Base-by-base conservation (phyloP, 2,113 vertebrate species). In the Himantopus leucocephalus region DNA sequence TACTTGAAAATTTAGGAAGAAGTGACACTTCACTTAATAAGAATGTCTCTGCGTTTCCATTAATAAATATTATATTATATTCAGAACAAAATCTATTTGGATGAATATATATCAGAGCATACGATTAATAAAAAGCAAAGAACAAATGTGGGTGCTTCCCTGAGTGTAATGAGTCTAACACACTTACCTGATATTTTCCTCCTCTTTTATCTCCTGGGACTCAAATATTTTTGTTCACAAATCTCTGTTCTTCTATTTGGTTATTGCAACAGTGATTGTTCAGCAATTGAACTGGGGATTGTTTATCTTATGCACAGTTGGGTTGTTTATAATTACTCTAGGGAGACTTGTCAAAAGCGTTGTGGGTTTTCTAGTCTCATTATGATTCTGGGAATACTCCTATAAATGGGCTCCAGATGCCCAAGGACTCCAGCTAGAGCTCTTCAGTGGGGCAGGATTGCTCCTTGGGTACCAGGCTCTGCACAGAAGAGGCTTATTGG, bases 241-340 rank as follows among this genome's bases (percentile, higher is more conserved):
- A 75, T 93, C 47, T 94, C 45, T 66, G 41, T 87, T 93, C 60
- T 68, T 90, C 60, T 85, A 2, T 71, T 94, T 75, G 43, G 67
- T 92, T 94, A 66, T 84, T 92, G 74, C 71, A 88, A 78, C 32
- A 75, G 59, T 70, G 80, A 91, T 88, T 94, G 80, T 86, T 92
- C 74, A 83, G 50, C 67, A 92, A 32, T 63, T 91, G 77, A 96
- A 78, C 26, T 80, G 21, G 32, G 32, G n/a, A 47, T 91, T 95
- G 66, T 58, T 95, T 88, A 55, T 86, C 13, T 86, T 88, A 37
- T 78, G 52, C 37, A 8, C 50, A 77, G 19, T 32, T 90, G 41
- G 9, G 10, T 67, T 92, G 60, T 75, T 88, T 41, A 35, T 90
- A 59, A 72, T 94, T 91, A 62, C 27, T 94, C 48, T 26, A 41